Percentiles rank a stretch among this genome's conserved stretches.
Conservation (phyloP, 2,797 vertebrate genomes). For the Hephaestus fuliginosus region DNA sequence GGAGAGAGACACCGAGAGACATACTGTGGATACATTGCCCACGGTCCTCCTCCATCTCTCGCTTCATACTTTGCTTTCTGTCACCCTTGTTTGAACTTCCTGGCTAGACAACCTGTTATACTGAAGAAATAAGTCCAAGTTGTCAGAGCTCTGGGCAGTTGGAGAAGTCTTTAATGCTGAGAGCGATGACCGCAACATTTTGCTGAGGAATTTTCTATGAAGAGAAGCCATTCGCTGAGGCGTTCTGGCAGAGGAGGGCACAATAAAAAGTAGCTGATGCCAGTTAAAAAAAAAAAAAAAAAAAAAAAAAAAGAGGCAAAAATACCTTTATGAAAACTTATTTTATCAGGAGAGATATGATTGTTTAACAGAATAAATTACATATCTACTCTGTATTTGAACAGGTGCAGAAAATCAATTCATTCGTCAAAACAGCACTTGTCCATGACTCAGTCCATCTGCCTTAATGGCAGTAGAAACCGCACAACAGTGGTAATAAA, state of each 20-base stretch:
- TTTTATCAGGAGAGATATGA: background rate
- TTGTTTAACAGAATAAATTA: conserved; percentile 9
- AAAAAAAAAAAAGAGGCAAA: background rate
- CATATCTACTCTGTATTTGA: background rate
- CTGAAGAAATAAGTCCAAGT: background rate
- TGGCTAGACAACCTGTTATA: conserved; percentile 16
- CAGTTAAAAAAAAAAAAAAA: background rate
- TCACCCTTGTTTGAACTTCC: conserved; percentile 2
- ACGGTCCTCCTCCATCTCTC: conserved; percentile 22
- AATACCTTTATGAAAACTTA: background rate
- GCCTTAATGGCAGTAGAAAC: conserved; percentile 12
- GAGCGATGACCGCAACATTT: background rate
- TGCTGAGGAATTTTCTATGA: background rate
- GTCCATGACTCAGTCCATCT: conserved; percentile 17
- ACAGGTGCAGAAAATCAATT: conserved; percentile 4
- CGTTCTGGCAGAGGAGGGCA: background rate
- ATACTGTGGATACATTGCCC: background rate
- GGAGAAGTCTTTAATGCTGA: background rate
- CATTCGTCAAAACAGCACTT: conserved; percentile 3
- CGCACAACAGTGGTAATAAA: conserved; percentile 6
- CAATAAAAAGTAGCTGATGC: background rate
- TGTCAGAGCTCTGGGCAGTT: conserved; percentile 3
- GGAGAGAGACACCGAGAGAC: background rate
- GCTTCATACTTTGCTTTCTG: background rate
- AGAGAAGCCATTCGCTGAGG: background rate